Evolutionary conservation across 2,113 vertebrate genomes (phyloP), one percentile per base, ranked within the genome.

Genomic region (Chloropsis hardwickii): DNA sequence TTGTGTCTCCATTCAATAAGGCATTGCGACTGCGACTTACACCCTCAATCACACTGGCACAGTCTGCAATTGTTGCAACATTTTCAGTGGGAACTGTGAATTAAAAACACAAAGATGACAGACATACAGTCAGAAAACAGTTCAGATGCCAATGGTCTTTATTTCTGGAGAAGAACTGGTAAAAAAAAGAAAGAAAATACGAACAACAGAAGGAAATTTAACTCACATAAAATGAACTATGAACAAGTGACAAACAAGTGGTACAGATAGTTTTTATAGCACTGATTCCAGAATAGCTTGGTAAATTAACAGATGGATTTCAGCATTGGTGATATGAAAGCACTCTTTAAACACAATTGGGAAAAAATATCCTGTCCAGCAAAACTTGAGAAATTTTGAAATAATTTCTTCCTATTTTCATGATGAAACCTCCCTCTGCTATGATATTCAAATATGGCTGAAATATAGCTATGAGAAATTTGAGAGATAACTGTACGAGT

Each of bases 1-100:
- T 99, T 2, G 99, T 99, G 98, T 99, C 99, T 17, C 99, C 99
- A 37, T 99, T 99, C 91, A 99, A 97, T 96, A 99, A 97, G 44
- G 99, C 99, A 28, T 99, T 99, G 58, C 99, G 98, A 97, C 99
- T 99, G 22, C 99, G 99, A 92, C 99, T 99, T 70, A 99, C 99
- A 2, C 99, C 99, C 96, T 99, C 99, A 14, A 99, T 98, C 81
- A 99, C 99, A 12, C 99, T 99, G 97, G 99, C 99, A 72, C 99
- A 99, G 35, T 98, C 97, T 4, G 98, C 97, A 39, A 99, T 98
- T 12, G 99, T 99, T 24, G 99, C 99, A 85, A 99, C 98, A 2
- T 99, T 99, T 94, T 99, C 99, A 48, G 84, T 58, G 54, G 99
- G 99, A 95, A 99, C 99, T 99, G 97, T 37, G 74, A 95, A 97